Percentiles rank a stretch among this genome's conserved stretches.
Conservation (phyloP, 1,140 invertebrate genomes). For the Aporrectodea caliginosa region DNA sequence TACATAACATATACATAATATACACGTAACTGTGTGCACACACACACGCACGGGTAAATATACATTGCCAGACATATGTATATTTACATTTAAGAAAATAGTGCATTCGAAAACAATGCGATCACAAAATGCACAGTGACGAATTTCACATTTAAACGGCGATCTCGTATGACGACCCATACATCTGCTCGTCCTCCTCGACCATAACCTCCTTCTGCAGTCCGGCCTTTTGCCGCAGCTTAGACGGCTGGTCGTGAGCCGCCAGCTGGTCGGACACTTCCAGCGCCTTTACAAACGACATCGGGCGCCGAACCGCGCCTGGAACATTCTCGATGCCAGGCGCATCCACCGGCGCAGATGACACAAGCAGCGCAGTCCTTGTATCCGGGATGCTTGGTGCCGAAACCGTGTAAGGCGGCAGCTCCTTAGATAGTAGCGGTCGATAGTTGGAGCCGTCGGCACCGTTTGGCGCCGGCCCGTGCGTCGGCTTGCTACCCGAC, state of each 20-base stretch:
- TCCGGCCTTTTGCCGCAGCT: neutral
- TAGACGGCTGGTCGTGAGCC: slow-evolving; percentile 33
- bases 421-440: neutral
- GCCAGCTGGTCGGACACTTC: slow-evolving; percentile 73
- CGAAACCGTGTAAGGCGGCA: neutral
- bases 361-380: neutral
- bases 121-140: neutral
- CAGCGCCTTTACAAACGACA: slow-evolving; percentile 85
- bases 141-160: neutral
- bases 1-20: too few species aligned
- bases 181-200: neutral
- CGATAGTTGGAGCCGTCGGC: neutral
- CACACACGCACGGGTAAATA: too few species aligned
- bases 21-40: too few species aligned
- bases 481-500: neutral
- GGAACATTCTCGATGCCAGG: slow-evolving; percentile 29
- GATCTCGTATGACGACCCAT: neutral
- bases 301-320: slow-evolving; percentile 63
- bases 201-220: neutral
- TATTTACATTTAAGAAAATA: too few species aligned
- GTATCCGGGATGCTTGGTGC: neutral
- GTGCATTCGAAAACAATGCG: too few species aligned
- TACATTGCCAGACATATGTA: too few species aligned
- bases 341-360: neutral
- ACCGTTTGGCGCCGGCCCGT: neutral